These are phyloP conservation scores for Nycticorax nycticorax DNA, from an alignment of 2,113 vertebrate species.

Conservation along the genomic window DNA sequence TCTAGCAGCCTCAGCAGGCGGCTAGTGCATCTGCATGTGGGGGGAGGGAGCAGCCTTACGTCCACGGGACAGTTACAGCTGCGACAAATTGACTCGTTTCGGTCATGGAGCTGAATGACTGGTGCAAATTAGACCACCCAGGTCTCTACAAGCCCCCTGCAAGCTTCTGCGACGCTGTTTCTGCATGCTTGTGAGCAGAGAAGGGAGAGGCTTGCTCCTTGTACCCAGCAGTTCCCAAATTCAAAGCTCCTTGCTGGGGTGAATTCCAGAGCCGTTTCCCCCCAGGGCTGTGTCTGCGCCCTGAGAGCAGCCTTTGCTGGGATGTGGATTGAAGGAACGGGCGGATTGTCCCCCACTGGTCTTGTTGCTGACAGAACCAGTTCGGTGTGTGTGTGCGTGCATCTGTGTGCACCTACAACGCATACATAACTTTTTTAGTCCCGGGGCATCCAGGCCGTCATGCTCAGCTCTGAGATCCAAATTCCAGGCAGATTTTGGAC, in stretches of 20 bases:
- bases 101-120: neutral
- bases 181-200: fast-evolving
- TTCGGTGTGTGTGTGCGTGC: neutral
- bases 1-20: constrained; percentile 55
- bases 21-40: neutral
- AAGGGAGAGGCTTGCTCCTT: neutral
- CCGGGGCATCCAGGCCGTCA: neutral
- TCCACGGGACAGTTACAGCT: neutral
- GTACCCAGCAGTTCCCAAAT: neutral
- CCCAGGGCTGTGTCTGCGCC: neutral
- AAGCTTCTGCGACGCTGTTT: neutral
- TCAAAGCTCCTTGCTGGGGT: neutral
- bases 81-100: neutral
- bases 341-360: neutral
- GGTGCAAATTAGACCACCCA: neutral
- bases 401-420: neutral
- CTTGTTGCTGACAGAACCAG: neutral
- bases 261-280: constrained; percentile 14
- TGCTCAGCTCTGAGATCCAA: neutral
- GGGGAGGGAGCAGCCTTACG: neutral
- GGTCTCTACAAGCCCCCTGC: neutral
- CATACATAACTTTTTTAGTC: neutral
- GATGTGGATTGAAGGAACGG: constrained; percentile 46
- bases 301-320: neutral
- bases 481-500: neutral